Evolutionary conservation across 2,113 vertebrate species (phyloP).

Genomic region (Reinhardtius hippoglossoides): DNA sequence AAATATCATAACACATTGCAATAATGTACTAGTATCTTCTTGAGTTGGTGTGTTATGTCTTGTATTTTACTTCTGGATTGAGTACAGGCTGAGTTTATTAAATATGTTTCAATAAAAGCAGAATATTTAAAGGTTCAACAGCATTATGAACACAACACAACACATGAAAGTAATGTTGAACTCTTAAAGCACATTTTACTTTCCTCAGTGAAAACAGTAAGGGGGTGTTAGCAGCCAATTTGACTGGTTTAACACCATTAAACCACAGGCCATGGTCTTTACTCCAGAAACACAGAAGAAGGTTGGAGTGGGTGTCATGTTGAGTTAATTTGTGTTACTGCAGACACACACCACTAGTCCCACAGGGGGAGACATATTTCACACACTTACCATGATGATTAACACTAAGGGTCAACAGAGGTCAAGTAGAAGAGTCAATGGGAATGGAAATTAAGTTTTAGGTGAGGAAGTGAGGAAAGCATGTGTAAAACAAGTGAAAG

Average conservation of each 20-base stretch:
- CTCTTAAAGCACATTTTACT: constrained; percentile 6
- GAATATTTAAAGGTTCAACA: too few relatives aligned
- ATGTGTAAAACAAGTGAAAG: neutral
- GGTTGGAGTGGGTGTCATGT: constrained; percentile 27
- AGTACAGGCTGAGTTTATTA: too few relatives aligned
- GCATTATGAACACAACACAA: too few relatives aligned
- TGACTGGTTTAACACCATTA: constrained; percentile 50
- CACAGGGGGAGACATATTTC: constrained; percentile 25
- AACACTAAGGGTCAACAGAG: constrained; percentile 46
- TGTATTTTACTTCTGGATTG: too few relatives aligned
- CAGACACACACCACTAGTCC: constrained; percentile 43
- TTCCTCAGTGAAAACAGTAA: neutral
- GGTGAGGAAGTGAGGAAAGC: neutral
- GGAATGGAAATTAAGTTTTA: constrained; percentile 1
- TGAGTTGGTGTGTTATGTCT: too few relatives aligned
- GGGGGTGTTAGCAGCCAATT: constrained; percentile 8
- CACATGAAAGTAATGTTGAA: neutral
- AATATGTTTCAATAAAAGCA: too few relatives aligned
- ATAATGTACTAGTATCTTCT: too few relatives aligned
- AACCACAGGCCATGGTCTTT: constrained; percentile 26
- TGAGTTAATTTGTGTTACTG: constrained; percentile 44
- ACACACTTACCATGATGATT: constrained; percentile 42
- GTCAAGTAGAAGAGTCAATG: constrained; percentile 38
- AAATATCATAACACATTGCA: neutral
- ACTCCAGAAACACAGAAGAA: constrained; percentile 22